Conservation (phyloP, 1,140 invertebrate species). For the Sycobia sp. region DNA sequence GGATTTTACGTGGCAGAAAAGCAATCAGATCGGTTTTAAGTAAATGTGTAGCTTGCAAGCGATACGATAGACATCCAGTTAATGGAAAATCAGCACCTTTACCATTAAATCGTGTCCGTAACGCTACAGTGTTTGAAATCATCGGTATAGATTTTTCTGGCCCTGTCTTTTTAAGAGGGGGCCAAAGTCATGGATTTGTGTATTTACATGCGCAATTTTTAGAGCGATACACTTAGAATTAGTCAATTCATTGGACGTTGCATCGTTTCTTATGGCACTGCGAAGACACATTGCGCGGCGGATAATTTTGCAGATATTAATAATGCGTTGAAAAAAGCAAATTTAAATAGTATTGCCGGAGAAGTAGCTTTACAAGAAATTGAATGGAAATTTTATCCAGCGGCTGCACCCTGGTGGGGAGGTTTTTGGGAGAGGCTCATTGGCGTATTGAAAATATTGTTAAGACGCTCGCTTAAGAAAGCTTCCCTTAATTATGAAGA, state of each 20-base stretch:
- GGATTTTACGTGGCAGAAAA: conserved; percentile 23
- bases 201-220: conserved; percentile 48
- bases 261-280: conserved; percentile 35
- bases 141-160: conserved; percentile 41
- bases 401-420: no score
- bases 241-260: conserved; percentile 34
- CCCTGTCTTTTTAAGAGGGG: conserved; percentile 34
- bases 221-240: conserved; percentile 44
- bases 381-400: no score
- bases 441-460: no score
- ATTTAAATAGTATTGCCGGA: no score
- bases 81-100: conserved; percentile 35
- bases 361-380: no score
- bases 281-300: conserved; percentile 36
- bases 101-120: conserved; percentile 35
- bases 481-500: no score
- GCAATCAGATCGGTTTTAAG: conserved; percentile 7
- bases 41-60: conserved; percentile 23
- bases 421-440: no score
- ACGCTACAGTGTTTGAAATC: conserved; percentile 38
- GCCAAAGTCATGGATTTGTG: conserved; percentile 43
- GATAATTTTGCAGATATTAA: conserved; percentile 24
- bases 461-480: no score
- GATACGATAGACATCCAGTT: conserved; percentile 35
- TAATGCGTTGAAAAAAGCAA: no score